These are phyloP conservation scores for Otis tarda DNA, from an alignment of 2,113 vertebrate species.

Conservation along the genomic window DNA sequence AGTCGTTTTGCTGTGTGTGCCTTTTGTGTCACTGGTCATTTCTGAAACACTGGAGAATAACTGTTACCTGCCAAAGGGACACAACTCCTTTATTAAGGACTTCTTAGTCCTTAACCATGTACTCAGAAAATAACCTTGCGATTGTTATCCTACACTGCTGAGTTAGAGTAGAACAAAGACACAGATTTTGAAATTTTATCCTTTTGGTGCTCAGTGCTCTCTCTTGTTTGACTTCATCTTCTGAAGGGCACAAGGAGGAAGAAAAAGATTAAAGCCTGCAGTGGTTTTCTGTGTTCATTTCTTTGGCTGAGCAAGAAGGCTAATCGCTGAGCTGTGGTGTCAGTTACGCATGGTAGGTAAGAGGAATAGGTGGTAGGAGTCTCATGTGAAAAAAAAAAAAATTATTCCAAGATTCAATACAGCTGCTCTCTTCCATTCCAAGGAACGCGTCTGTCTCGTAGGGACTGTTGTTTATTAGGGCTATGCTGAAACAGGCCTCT, in stretches of 20 bases:
- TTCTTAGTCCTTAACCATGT: neutral
- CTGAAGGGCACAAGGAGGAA: neutral
- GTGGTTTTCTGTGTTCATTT: neutral
- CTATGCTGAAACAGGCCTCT: neutral
- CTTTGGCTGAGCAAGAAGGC: neutral
- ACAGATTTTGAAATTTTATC: neutral
- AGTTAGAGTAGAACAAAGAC: neutral
- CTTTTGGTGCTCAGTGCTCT: neutral
- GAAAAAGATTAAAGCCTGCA: neutral
- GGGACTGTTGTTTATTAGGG: neutral
- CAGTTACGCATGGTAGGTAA: neutral
- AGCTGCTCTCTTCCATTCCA: neutral
- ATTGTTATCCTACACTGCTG: neutral
- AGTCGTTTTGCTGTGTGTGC: neutral
- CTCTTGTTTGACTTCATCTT: neutral
- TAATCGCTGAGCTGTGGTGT: neutral
- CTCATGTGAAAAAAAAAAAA: neutral
- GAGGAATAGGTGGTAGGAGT: neutral
- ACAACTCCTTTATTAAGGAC: neutral
- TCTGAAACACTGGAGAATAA: neutral
- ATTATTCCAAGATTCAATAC: neutral
- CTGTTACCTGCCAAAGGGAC: neutral
- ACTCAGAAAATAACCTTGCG: neutral
- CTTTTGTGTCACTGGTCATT: neutral
- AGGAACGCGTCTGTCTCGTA: neutral